Percentiles rank a stretch among this genome's conserved stretches.
phyloP scores from a whole-genome alignment of 2,888 invertebrate genomes.

The Pseudoips prasinana region DNA sequence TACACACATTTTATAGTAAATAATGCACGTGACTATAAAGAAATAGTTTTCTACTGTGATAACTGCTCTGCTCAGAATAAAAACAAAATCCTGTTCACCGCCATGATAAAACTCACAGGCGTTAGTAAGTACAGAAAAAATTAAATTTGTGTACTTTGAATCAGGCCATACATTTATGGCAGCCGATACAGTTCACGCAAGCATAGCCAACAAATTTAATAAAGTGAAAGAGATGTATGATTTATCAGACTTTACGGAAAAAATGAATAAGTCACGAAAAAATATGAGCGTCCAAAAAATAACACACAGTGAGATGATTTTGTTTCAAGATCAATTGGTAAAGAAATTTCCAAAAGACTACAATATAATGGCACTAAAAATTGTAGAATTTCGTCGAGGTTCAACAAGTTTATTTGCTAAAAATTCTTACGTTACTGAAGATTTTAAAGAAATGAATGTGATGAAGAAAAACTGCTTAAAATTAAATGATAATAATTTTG shows the following conservation, averaged over 20 bases:
- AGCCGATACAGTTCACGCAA: slow-evolving; percentile 7
- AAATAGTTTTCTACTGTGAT: slow-evolving; percentile 11
- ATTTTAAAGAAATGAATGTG: slow-evolving; percentile 3
- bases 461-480: slow-evolving; percentile 1
- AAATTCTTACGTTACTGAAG: slow-evolving; percentile 1
- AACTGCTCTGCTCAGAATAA: slow-evolving; percentile 13
- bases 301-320: slow-evolving; percentile 7
- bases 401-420: slow-evolving; percentile 4
- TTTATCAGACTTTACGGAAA: slow-evolving; percentile 2
- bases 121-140: slow-evolving; percentile 6
- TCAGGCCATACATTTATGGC: slow-evolving; percentile 10
- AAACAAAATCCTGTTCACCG: slow-evolving; percentile 10
- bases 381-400: slow-evolving; percentile 8
- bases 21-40: slow-evolving; percentile 5
- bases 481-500: not conserved
- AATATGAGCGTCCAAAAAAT: slow-evolving; percentile 6
- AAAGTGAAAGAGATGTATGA: slow-evolving; percentile 8
- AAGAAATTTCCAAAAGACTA: slow-evolving; percentile 5
- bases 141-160: slow-evolving; percentile 7
- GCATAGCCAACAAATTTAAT: slow-evolving; percentile 7
- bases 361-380: slow-evolving; percentile 9
- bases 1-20: slow-evolving; percentile 8
- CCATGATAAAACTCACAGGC: slow-evolving; percentile 11
- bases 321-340: slow-evolving; percentile 7
- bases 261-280: slow-evolving; percentile 4